phyloP scores from a whole-genome alignment of 2,113 vertebrate species.

The Zosterops borbonicus region DNA sequence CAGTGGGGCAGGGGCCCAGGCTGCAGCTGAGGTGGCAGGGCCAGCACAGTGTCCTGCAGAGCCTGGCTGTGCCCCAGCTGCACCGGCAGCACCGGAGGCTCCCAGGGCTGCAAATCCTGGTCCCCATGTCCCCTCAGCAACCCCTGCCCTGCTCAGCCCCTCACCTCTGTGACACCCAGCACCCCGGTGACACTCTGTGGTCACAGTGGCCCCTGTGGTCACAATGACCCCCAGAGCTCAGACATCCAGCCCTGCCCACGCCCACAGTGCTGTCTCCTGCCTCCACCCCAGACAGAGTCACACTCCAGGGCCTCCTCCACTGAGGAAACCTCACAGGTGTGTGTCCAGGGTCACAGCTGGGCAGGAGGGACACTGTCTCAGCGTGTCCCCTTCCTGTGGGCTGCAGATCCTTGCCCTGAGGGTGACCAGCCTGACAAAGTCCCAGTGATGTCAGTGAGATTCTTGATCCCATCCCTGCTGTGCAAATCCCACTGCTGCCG shows the following conservation, averaged over 20 bases:
- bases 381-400: accelerated
- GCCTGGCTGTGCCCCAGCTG: not conserved
- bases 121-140: accelerated
- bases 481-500: accelerated
- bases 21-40: not conserved
- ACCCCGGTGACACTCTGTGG: accelerated
- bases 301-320: accelerated
- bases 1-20: accelerated
- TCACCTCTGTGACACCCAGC: not conserved
- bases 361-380: not conserved
- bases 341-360: not conserved
- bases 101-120: accelerated
- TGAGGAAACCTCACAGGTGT: not conserved
- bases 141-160: not conserved
- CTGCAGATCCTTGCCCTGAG: not conserved
- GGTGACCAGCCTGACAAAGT: not conserved
- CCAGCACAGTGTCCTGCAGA: not conserved
- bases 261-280: accelerated
- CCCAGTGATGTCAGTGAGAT: accelerated
- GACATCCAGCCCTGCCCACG: not conserved
- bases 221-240: not conserved
- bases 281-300: accelerated
- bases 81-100: not conserved
- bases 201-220: not conserved
- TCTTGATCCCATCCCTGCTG: not conserved